Percentiles rank a stretch among this genome's conserved stretches.
Evolutionary conservation across 2,797 vertebrate species (phyloP).

Genomic region (Poeciliopsis infans): DNA sequence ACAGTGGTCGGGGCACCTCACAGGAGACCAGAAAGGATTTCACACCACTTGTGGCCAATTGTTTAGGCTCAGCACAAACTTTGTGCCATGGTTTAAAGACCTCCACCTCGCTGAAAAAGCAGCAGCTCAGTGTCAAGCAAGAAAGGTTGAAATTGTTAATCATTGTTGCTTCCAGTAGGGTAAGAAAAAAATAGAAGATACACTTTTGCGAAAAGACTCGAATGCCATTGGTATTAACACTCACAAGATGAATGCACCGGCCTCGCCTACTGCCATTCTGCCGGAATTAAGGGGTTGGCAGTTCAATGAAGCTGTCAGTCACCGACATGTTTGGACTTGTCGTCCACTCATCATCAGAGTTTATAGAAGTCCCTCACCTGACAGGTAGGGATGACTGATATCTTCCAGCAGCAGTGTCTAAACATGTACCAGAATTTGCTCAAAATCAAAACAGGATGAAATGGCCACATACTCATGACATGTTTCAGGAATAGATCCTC

Average conservation of each 20-base stretch:
- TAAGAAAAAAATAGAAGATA: slow-evolving; percentile 10
- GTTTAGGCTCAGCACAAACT: slow-evolving; percentile 56
- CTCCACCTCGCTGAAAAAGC: slow-evolving; percentile 45
- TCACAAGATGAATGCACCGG: slow-evolving; percentile 56
- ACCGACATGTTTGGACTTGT: slow-evolving; percentile 81
- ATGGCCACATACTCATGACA: slow-evolving; percentile 48
- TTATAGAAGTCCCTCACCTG: slow-evolving; percentile 84
- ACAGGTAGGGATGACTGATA: slow-evolving; percentile 73
- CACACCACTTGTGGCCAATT: slow-evolving; percentile 79
- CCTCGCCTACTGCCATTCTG: slow-evolving; percentile 75
- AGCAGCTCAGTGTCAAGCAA: neutral
- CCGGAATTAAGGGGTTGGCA: slow-evolving; percentile 78
- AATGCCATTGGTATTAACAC: slow-evolving; percentile 38
- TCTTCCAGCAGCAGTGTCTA: slow-evolving; percentile 71
- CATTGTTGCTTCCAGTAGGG: slow-evolving; percentile 12
- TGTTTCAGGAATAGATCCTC: slow-evolving; percentile 57
- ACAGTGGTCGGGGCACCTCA: slow-evolving; percentile 66
- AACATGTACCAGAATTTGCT: slow-evolving; percentile 73
- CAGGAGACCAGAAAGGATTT: slow-evolving; percentile 80
- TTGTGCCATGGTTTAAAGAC: slow-evolving; percentile 40
- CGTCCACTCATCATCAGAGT: slow-evolving; percentile 83
- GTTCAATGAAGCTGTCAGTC: slow-evolving; percentile 81
- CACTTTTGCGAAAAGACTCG: slow-evolving; percentile 20
- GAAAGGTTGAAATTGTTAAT: slow-evolving; percentile 21
- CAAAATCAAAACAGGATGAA: slow-evolving; percentile 71